These are phyloP conservation scores for Amphipyra berbera DNA, from an alignment of 2,888 invertebrate species.

Conservation along the genomic window DNA sequence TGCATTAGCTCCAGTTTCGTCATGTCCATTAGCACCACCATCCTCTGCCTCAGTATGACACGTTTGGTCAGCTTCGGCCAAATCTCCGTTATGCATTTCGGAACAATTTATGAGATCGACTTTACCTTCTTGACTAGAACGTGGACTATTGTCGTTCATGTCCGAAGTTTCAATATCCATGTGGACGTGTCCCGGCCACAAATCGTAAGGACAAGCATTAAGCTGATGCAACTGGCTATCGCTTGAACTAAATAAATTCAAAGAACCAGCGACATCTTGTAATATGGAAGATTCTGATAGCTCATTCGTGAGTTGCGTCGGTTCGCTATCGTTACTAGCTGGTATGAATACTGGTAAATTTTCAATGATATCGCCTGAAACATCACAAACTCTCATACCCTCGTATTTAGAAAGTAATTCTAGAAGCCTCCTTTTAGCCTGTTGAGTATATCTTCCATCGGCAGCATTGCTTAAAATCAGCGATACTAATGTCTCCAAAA, in stretches of 20 bases:
- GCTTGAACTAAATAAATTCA: constrained; percentile 80
- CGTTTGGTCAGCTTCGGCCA: constrained; percentile 95
- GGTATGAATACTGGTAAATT: constrained; percentile 75
- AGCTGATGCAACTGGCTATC: constrained; percentile 80
- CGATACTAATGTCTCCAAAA: constrained; percentile 86
- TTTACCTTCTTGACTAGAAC: constrained; percentile 82
- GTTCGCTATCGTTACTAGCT: constrained; percentile 68
- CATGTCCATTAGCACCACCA: constrained; percentile 57
- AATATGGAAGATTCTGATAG: constrained; percentile 77
- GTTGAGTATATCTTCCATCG: constrained; percentile 79
- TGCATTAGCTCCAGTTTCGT: constrained; percentile 68
- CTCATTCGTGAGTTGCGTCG: constrained; percentile 68
- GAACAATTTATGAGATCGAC: constrained; percentile 85
- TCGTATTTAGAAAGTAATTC: constrained; percentile 82
- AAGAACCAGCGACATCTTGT: constrained; percentile 86
- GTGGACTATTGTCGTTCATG: constrained; percentile 73
- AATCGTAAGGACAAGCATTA: constrained; percentile 80
- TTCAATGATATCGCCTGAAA: constrained; percentile 81
- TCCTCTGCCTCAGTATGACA: constrained; percentile 82
- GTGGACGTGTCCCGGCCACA: constrained; percentile 82
- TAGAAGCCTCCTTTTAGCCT: constrained; percentile 76
- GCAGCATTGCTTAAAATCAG: constrained; percentile 80
- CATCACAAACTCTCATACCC: constrained; percentile 81
- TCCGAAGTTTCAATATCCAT: constrained; percentile 78
- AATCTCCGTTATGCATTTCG: constrained; percentile 92